These are phyloP conservation scores for Meloidogyne hapla DNA, from an alignment of 1,140 invertebrate species.

Conservation along the genomic window DNA sequence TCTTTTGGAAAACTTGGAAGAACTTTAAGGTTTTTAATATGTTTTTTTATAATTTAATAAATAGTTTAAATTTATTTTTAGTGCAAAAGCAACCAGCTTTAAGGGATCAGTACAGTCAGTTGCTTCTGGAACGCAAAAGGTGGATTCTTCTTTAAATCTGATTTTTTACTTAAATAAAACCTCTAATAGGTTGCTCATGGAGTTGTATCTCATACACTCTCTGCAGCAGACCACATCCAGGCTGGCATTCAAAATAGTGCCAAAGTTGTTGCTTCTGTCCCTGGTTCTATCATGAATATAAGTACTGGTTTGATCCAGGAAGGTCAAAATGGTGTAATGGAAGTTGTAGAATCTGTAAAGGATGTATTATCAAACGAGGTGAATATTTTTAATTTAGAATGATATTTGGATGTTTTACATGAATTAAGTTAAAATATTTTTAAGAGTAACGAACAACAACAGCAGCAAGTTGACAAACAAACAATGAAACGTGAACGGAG, in stretches of 20 bases:
- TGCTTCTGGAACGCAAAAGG: slow-evolving; percentile 61
- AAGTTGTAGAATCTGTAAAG: slow-evolving; percentile 42
- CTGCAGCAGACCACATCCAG: slow-evolving; percentile 59
- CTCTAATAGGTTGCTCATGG: slow-evolving; percentile 48
- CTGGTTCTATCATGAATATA: slow-evolving; percentile 50
- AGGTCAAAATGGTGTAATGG: slow-evolving; percentile 44
- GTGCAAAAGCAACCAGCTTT: slow-evolving; percentile 56
- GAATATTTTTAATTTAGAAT: background rate
- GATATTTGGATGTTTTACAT: background rate
- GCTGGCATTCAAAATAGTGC: slow-evolving; percentile 56
- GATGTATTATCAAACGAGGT: slow-evolving; percentile 24
- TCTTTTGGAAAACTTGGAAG: slow-evolving; percentile 61
- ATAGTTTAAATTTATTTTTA: slow-evolving; percentile 30
- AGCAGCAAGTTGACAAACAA: slow-evolving; percentile 11
- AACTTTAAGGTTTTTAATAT: slow-evolving; percentile 54
- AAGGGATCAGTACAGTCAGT: slow-evolving; percentile 55
- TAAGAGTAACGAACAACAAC: background rate
- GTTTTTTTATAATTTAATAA: background rate
- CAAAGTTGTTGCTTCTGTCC: slow-evolving; percentile 53
- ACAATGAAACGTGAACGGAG: slow-evolving; percentile 59
- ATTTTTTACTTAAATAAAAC: background rate
- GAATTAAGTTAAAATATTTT: background rate
- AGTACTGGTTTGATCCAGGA: slow-evolving; percentile 51
- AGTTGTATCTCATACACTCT: slow-evolving; percentile 62
- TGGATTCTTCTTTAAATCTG: background rate